phyloP scores from a whole-genome alignment of 1,140 invertebrate genomes.

The Drosophila paulistorum region DNA sequence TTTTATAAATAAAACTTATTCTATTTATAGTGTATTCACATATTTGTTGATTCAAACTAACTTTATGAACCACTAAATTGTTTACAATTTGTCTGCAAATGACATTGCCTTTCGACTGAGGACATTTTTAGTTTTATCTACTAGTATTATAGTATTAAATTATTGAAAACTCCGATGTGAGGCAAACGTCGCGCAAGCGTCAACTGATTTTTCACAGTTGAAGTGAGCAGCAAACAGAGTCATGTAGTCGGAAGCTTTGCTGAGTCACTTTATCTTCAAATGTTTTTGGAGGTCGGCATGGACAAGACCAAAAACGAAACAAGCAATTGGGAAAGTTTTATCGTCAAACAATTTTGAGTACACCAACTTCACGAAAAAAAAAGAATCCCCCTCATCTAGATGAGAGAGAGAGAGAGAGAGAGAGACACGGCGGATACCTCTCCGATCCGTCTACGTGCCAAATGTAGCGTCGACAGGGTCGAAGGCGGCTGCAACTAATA shows the following conservation, averaged over 20 bases:
- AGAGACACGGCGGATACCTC: slow-evolving; percentile 30
- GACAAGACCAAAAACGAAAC: slow-evolving; percentile 1
- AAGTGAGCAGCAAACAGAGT: slow-evolving; percentile 3
- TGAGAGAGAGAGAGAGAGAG: background rate
- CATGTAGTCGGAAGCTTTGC: slow-evolving; percentile 38
- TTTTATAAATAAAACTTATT: no score
- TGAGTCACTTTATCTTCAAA: slow-evolving; percentile 34
- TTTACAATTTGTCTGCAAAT: no score
- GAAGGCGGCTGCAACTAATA: slow-evolving; percentile 34
- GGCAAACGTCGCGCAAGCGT: slow-evolving; percentile 32
- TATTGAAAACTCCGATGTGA: slow-evolving; percentile 12
- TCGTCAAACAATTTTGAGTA: slow-evolving; percentile 19
- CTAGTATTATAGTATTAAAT: background rate
- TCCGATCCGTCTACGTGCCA: slow-evolving; percentile 56
- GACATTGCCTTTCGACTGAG: no score
- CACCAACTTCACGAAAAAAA: slow-evolving; percentile 35
- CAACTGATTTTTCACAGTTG: slow-evolving; percentile 46
- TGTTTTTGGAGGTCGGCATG: slow-evolving; percentile 28
- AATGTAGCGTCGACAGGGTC: slow-evolving; percentile 50
- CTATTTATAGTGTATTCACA: no score
- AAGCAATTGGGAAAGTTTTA: slow-evolving; percentile 22
- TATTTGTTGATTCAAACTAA: background rate
- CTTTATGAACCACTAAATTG: background rate
- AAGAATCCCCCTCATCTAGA: background rate
- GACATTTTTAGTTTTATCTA: background rate